Evolutionary conservation across 2,113 vertebrate species (phyloP).

Genomic region (Suricata suricatta): DNA sequence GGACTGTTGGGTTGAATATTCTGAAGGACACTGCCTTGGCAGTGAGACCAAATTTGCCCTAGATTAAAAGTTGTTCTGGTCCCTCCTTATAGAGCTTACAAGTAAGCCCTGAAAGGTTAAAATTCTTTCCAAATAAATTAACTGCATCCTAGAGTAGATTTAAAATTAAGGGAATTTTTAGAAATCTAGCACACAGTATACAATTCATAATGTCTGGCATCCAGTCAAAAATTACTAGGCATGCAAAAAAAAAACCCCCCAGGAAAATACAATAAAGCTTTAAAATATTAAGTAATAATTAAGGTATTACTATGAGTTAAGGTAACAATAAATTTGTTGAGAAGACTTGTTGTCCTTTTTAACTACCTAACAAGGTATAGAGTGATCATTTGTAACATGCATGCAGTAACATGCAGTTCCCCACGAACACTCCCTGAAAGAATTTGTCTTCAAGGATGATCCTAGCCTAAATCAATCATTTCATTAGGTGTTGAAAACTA

Average conservation of each 20-base stretch:
- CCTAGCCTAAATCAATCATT: not conserved
- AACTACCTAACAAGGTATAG: not conserved
- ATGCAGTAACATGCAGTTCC: not conserved
- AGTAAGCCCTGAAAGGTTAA: not conserved
- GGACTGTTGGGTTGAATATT: not conserved
- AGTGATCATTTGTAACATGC: not conserved
- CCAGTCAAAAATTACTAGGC: not conserved
- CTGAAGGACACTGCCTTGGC: not conserved
- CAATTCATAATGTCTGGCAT: not conserved
- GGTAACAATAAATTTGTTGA: not conserved
- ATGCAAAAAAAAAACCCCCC: not conserved
- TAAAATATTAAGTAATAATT: not conserved
- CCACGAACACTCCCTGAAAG: not conserved
- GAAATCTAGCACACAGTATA: not conserved
- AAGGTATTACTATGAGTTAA: not conserved
- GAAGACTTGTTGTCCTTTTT: not conserved
- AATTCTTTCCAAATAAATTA: constrained; percentile 1
- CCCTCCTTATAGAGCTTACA: not conserved
- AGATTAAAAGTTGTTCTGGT: not conserved
- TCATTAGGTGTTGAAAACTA: not conserved
- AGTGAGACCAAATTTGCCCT: not conserved
- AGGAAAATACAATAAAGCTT: not conserved
- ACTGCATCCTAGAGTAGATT: not conserved
- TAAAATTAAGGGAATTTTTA: not conserved
- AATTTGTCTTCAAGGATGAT: not conserved